Base-by-base conservation (phyloP, 2,888 invertebrate genomes). In the Cordylochernes scorpioides region DNA sequence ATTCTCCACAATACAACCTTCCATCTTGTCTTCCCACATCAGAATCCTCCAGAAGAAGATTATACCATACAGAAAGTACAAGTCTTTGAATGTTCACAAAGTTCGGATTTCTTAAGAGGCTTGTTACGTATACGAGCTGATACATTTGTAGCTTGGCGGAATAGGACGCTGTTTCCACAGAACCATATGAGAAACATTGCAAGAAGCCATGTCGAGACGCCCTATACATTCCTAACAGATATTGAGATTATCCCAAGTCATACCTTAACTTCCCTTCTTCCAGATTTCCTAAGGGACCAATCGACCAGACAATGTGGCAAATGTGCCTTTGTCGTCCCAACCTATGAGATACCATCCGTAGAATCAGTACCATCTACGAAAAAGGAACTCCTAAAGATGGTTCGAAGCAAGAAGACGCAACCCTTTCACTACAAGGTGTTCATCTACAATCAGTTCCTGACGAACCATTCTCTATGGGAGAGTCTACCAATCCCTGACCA, bases 401-500 rank as follows among this genome's bases (percentile, higher is more conserved):
- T 72, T 2, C 67, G 62, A 44, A 71, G 71, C 46, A 74, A 73
- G 29, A 54, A 77, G 27, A 80, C 80, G 1, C 62, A 78, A 50
- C 80, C 80, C 0, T 82, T 82, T 49, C 82, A 82, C 51, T 68
- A 75, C 46, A 77, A 77, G 54, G 75, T 82, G 35, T 82, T 82
- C 52, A 75, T 78, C 44, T 74, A 75, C 51, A 82, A 82, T 51
- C 82, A 84, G 52, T 78, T 66, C 47, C 80, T 82, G 5, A 82
- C 80, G 1, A 82, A 84, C 54, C 78, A 80, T 52, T 63, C 62
- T 40, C 47, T 55, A 5, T 63, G 45, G 46, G 44, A 45, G 24
- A 39, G 30, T 9, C 32, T 42, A 10, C 36, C 43, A 2, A 31
- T 37, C 14, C 28, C 26, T 3, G 27, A 24, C 8, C 22, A 12